These are phyloP conservation scores for Galbula dea DNA, from an alignment of 2,113 vertebrate species.

Conservation along the genomic window DNA sequence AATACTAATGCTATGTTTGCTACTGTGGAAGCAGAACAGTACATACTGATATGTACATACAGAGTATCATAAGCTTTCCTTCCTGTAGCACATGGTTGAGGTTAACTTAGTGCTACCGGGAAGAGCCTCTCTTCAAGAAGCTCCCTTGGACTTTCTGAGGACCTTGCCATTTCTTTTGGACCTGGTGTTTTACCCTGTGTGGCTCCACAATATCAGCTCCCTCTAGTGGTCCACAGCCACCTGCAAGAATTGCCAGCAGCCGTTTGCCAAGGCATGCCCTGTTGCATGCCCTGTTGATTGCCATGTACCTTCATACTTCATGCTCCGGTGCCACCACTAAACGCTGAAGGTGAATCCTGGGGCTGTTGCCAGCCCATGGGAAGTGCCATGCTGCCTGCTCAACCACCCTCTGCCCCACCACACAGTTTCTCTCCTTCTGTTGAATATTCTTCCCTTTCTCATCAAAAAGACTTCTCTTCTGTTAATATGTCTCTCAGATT, in stretches of 20 bases:
- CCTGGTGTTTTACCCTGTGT: accelerated
- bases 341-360: neutral
- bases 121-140: neutral
- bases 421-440: neutral
- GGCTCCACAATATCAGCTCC: neutral
- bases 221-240: neutral
- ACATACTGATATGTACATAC: too few relatives aligned
- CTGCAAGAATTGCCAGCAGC: neutral
- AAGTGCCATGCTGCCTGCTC: neutral
- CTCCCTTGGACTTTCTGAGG: neutral
- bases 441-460: neutral
- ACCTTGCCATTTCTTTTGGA: neutral
- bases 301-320: accelerated
- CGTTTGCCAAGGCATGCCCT: accelerated
- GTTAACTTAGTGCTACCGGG: neutral
- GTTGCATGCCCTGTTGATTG: too few relatives aligned
- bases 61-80: neutral
- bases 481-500: neutral
- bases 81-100: accelerated
- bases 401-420: neutral
- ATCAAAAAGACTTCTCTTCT: neutral
- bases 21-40: neutral
- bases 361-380: neutral
- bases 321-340: accelerated
- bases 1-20: neutral